Evolutionary conservation across 2,888 invertebrate species (phyloP), one percentile per base, ranked within the genome.

Genomic region (Periphyllus acericola): DNA sequence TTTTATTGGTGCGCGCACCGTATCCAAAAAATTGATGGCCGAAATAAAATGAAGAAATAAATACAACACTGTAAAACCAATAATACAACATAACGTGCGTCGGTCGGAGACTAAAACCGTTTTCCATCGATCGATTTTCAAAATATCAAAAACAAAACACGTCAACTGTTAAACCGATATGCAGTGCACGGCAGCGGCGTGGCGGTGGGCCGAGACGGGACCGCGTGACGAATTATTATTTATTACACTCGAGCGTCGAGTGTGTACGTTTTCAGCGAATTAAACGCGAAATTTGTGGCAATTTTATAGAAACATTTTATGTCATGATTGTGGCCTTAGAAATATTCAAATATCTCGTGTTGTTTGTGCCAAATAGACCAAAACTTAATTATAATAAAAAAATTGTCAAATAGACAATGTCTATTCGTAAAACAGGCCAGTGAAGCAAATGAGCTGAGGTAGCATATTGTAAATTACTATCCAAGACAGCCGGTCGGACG

Each of bases 111-210:
- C 60, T 21, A 25, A 29, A 79, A 80, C 25, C 6, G 36, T 79
- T 60, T 60, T 60, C 17, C 55, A 34, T 66, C 66, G 46, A 81
- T 68, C 11, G 81, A 40, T 66, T 71, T 71, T 72, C 32, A 52
- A 82, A 82, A 82, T 46, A 14, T 82, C 32, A 71, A 82, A 71
- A 82, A 72, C 25, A 34, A 82, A 82, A 72, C 52, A 32, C 52
- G 82, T 82, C 82, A 52, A 14, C 71, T 32, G n/a, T 32, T 81
- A 52, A 71, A 46, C 46, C 14, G 46, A 2, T n/a, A n/a, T n/a
- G n/a, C n/a, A n/a, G n/a, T n/a, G n/a, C n/a, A n/a, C n/a, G n/a
- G n/a, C n/a, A n/a, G n/a, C n/a, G n/a, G 52, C 11, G 17, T 52
- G 71, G 52, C 32, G 32, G 68, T 32, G 25, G 25, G 71, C 32